Conservation (phyloP, 2,888 invertebrate species). For the Caenorhabditis wallacei region DNA sequence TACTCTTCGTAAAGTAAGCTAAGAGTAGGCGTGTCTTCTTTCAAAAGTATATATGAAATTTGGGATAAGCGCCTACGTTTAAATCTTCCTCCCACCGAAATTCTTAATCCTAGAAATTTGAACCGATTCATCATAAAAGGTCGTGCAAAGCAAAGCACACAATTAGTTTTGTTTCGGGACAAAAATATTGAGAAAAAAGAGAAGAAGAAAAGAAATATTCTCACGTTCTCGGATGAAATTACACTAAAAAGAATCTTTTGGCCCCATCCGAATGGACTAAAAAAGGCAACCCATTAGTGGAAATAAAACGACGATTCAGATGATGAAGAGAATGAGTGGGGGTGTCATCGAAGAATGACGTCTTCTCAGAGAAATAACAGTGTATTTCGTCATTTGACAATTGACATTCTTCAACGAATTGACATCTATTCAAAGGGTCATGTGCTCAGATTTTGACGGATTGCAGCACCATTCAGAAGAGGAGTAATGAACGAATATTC, state of each 20-base stretch:
- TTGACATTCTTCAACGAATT: conserved; percentile 10
- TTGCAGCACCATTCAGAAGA: background rate
- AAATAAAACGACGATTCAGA: conserved; percentile 29
- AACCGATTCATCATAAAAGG: conserved; percentile 19
- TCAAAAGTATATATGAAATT: conserved; percentile 18
- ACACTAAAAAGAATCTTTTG: conserved; percentile 25
- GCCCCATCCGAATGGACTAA: background rate
- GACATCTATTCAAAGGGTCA: background rate
- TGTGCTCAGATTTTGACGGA: background rate
- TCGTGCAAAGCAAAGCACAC: conserved; percentile 28
- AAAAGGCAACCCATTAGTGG: conserved; percentile 38
- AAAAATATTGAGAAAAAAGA: background rate
- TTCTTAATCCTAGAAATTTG: conserved; percentile 31
- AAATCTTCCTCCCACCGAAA: conserved; percentile 9
- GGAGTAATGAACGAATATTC: background rate
- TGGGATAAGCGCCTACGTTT: conserved; percentile 20
- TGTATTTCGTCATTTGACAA: conserved; percentile 24
- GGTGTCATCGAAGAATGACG: conserved; percentile 31
- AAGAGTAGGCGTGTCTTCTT: conserved; percentile 21
- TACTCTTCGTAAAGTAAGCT: conserved; percentile 6
- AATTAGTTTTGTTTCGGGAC: conserved; percentile 25
- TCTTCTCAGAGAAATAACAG: conserved; percentile 25
- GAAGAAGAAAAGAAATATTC: conserved; percentile 9
- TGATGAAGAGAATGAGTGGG: conserved; percentile 26
- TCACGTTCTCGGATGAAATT: conserved; percentile 57